Evolutionary conservation across 1,140 invertebrate genomes (phyloP).

Genomic region (Drosophila virilis): DNA sequence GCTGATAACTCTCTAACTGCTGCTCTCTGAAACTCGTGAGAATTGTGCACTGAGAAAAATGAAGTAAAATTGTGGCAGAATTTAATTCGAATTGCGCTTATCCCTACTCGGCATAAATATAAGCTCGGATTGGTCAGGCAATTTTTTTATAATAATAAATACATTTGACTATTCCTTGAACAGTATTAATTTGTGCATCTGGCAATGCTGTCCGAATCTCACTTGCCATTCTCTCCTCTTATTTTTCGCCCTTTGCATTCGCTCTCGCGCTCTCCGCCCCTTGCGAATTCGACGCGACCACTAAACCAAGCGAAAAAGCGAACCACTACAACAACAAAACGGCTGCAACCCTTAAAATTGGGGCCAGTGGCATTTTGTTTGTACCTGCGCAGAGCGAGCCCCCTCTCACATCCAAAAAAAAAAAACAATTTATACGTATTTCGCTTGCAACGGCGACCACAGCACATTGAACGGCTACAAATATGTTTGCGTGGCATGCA

Average conservation of each 20-base stretch:
- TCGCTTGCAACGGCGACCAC: slow-evolving; percentile 7
- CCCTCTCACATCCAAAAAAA: neutral
- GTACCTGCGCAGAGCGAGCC: slow-evolving; percentile 67
- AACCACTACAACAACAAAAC: slow-evolving; percentile 5
- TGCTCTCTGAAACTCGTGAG: neutral
- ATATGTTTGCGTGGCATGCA: slow-evolving; percentile 31
- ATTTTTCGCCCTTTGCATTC: neutral
- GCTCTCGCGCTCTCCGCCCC: neutral
- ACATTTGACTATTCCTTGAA: too few relatives aligned
- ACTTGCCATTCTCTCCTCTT: neutral
- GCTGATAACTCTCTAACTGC: slow-evolving; percentile 50
- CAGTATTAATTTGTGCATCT: too few relatives aligned
- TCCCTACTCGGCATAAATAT: too few relatives aligned
- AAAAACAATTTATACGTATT: slow-evolving; percentile 7
- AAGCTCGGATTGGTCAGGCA: too few relatives aligned
- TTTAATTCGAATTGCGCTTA: neutral
- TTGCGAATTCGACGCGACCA: slow-evolving; percentile 35
- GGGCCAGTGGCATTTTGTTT: slow-evolving; percentile 61
- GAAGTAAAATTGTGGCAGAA: too few relatives aligned
- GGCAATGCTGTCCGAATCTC: too few relatives aligned
- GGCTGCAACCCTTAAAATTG: slow-evolving; percentile 14
- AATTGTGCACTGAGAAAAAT: neutral
- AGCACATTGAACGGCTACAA: slow-evolving; percentile 31
- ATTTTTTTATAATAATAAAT: too few relatives aligned
- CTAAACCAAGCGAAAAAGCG: neutral